Percentiles rank a stretch among this genome's conserved stretches.
Evolutionary conservation across 92 coral and sea anemone genomes (phyloP).

Genomic region (Zoanthus sansibaricus): DNA sequence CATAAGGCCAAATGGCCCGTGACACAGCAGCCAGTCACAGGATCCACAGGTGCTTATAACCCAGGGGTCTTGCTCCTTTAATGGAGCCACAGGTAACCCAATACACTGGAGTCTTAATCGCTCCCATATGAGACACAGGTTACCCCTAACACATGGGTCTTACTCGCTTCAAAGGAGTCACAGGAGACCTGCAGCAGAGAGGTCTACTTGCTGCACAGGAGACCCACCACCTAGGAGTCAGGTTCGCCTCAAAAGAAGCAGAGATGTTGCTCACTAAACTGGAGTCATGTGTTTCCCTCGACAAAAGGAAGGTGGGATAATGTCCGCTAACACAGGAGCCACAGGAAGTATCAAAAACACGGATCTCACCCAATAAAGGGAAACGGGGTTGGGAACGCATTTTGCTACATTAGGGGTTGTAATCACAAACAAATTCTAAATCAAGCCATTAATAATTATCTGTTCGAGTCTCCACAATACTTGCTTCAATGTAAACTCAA

Average conservation of each 20-base stretch:
- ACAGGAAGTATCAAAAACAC: neutral
- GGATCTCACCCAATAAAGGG: neutral
- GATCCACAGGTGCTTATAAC: no score
- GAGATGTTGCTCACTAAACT: neutral
- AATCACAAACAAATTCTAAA: neutral
- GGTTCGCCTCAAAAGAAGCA: no score
- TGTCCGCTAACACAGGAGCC: neutral
- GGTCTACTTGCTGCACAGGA: no score
- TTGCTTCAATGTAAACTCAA: neutral
- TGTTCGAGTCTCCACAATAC: neutral
- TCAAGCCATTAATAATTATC: neutral
- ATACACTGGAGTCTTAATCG: neutral
- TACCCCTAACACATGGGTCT: no score
- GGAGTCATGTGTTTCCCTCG: neutral
- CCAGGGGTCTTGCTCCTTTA: neutral
- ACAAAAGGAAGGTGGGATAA: neutral
- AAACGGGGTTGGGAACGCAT: neutral
- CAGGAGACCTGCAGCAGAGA: no score
- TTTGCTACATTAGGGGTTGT: neutral
- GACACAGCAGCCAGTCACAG: neutral
- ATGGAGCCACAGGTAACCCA: slow-evolving; percentile 6
- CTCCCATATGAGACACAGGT: no score
- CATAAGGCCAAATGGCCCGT: neutral
- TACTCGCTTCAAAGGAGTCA: no score
- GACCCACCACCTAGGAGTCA: no score